Conservation (phyloP, 53 echinoderm and acorn worm genomes). For the Stichopus horrens region DNA sequence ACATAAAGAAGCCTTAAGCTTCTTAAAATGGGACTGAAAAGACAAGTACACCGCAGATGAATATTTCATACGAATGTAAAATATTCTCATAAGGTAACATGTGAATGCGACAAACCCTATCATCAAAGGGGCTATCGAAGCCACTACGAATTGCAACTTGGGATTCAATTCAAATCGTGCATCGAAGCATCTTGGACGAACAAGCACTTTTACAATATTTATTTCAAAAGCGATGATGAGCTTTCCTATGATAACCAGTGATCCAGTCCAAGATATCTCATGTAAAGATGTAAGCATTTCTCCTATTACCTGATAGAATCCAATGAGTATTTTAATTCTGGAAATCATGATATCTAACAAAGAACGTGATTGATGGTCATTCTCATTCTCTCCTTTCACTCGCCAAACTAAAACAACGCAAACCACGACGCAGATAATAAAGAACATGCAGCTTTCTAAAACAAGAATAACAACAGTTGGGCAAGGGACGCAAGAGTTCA, state of each 20-base stretch:
- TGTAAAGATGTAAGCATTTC: conserved; percentile 16
- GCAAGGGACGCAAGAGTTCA: background rate
- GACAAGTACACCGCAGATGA: no score
- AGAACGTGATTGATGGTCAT: background rate
- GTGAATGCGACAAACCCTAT: background rate
- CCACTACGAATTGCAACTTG: conserved; percentile 2
- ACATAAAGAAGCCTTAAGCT: background rate
- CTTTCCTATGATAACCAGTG: background rate
- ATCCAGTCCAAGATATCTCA: conserved; percentile 8
- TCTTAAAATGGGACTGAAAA: background rate
- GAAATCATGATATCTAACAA: conserved; percentile 5
- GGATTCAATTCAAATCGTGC: background rate
- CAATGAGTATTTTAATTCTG: conserved; percentile 15
- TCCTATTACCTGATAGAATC: conserved; percentile 31
- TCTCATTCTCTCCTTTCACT: background rate
- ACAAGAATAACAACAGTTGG: background rate
- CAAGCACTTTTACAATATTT: background rate
- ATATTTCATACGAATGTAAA: background rate
- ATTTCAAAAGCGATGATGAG: background rate
- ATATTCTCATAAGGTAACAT: background rate
- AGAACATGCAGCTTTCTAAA: background rate
- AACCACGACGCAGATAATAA: background rate
- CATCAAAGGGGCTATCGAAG: background rate
- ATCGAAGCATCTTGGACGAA: conserved; percentile 4
- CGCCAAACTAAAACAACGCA: background rate